These are phyloP conservation scores for Carapus acus DNA, from an alignment of 2,797 vertebrate genomes.

Conservation along the genomic window DNA sequence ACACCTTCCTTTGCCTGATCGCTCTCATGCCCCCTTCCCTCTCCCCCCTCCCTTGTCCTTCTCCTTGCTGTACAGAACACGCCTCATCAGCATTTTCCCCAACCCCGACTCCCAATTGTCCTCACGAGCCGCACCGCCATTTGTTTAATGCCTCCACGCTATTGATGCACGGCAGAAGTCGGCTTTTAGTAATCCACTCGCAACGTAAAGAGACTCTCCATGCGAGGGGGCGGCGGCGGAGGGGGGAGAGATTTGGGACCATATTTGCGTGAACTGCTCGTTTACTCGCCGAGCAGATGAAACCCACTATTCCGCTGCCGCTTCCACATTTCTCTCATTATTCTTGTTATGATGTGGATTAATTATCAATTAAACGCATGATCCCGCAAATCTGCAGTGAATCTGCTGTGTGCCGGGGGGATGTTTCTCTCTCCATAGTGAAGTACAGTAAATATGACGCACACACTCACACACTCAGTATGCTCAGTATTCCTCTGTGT, in stretches of 20 bases:
- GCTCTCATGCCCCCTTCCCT: too few species aligned
- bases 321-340: slow-evolving; percentile 51
- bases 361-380: slow-evolving; percentile 69
- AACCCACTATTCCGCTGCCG: slow-evolving; percentile 54
- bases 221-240: slow-evolving; percentile 2
- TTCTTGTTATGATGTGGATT: slow-evolving; percentile 60
- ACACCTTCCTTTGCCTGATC: too few species aligned
- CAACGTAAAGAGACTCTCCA: slow-evolving; percentile 13
- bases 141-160: background rate
- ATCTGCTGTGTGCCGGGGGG: slow-evolving; percentile 47
- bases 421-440: slow-evolving; percentile 39
- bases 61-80: too few species aligned
- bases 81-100: too few species aligned
- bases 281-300: slow-evolving; percentile 35
- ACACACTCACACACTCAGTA: slow-evolving; percentile 24
- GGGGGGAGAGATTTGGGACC: background rate
- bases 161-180: slow-evolving; percentile 1
- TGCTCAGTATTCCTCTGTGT: slow-evolving; percentile 35
- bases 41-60: too few species aligned
- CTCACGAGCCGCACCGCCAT: background rate
- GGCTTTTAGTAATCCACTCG: slow-evolving; percentile 13
- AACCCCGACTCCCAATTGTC: background rate
- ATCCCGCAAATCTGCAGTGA: slow-evolving; percentile 57
- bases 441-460: slow-evolving; percentile 51
- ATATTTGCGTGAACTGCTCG: slow-evolving; percentile 22